These are phyloP conservation scores for Blera fallax DNA, from an alignment of 2,888 invertebrate species.

Conservation along the genomic window DNA sequence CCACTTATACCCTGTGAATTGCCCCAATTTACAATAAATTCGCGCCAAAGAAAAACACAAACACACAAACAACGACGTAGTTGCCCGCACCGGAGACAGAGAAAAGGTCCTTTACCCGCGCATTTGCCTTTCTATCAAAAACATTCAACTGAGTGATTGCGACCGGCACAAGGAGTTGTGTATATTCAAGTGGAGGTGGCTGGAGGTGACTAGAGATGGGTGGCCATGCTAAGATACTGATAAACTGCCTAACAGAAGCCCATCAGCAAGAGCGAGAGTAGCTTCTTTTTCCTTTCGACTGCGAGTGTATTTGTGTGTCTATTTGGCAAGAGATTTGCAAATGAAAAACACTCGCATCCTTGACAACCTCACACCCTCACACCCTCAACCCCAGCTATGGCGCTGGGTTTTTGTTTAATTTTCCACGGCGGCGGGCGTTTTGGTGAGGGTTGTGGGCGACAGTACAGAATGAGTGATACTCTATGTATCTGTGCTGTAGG, in stretches of 20 bases:
- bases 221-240: conserved; percentile 49
- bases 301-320: conserved; percentile 66
- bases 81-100: conserved; percentile 19
- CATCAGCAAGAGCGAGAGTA: conserved; percentile 14
- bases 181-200: conserved; percentile 5
- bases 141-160: conserved; percentile 71
- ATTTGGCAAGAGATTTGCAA: conserved; percentile 72
- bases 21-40: conserved; percentile 70
- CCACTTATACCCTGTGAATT: conserved; percentile 65
- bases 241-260: conserved; percentile 66
- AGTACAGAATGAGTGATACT: conserved; percentile 63
- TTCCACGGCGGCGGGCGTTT: conserved; percentile 23
- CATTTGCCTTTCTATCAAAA: conserved; percentile 69
- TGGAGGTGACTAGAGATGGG: conserved; percentile 24
- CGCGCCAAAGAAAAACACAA: conserved; percentile 50
- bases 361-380: neutral
- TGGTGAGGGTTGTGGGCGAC: conserved; percentile 27
- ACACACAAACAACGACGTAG: neutral
- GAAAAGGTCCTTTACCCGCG: conserved; percentile 67
- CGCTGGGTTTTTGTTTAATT: conserved; percentile 66
- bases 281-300: conserved; percentile 16
- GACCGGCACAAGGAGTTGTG: conserved; percentile 32
- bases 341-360: conserved; percentile 65
- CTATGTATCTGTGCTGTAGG: conserved; percentile 62
- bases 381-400: neutral